Base-by-base conservation (phyloP, 2,797 vertebrate species). In the Cyprinodon diabolis region DNA sequence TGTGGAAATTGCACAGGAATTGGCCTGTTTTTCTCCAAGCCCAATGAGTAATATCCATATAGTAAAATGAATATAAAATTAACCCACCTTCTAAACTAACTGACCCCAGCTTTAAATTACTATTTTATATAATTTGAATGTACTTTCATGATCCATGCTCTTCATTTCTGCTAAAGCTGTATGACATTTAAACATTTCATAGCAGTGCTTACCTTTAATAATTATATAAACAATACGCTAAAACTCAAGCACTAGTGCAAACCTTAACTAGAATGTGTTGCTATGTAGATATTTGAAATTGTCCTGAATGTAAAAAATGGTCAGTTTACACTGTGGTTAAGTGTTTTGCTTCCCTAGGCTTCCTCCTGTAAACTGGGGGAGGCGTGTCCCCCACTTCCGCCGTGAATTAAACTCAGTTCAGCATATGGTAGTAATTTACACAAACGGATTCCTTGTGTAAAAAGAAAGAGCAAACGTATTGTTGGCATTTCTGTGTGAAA, bases 361-460 rank as follows among this genome's bases (percentile, higher is more conserved):
- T 86, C 76, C 76, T 88, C 84, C 72, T 76, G 81, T 88, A 89
- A 84, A 87, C 78, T 57, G 78, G 79, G 62, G 72, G 80, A 76
- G 86, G 81, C 77, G 80, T 84, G 84, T 83, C 30, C 81, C 68
- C 70, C 47, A 80, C 82, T 86, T 87, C 89, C 78, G 65, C 37
- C 78, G 80, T 86, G 74, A 89, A 86, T 88, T 81, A 80, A 45
- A 49, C 69, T 21, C 71, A 83, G 78, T 85, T 77, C 21, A 78
- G 83, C 89, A 90, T 66, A 81, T 90, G 89, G 86, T 77, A 77
- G 73, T 80, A 14, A 84, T 88, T 81, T 87, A 77, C 54, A 69
- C 54, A 76, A 69, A 75, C 40, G 65, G 72, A 43, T 47, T 76
- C 70, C 75, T 71, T 78, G 57, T 78, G 63, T 69, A 77, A 19